Percentiles rank a stretch among this genome's conserved stretches.
phyloP scores from a whole-genome alignment of 2,113 vertebrate genomes.

The Cynocephalus volans region DNA sequence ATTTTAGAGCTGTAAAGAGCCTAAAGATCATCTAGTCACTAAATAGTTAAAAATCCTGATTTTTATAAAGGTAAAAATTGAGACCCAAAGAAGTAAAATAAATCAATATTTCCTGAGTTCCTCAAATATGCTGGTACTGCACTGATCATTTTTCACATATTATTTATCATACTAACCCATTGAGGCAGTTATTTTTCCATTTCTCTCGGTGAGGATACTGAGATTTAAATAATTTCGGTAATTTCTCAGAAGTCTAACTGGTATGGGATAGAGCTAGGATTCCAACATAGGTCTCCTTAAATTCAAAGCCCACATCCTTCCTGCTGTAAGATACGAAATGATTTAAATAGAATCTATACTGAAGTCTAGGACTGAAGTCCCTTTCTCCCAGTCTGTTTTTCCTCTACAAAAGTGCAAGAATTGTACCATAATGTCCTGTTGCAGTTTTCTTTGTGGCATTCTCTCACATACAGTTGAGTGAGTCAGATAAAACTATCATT shows the following conservation, averaged over 20 bases:
- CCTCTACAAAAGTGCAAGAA: background rate
- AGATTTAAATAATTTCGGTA: background rate
- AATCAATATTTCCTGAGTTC: background rate
- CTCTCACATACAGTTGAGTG: background rate
- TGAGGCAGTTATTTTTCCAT: background rate
- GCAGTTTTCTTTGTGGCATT: background rate
- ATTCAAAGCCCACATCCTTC: conserved; percentile 34
- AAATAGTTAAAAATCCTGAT: background rate
- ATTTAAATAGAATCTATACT: background rate
- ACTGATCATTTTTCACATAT: background rate
- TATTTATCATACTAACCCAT: background rate
- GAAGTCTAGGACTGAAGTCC: background rate
- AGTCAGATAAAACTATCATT: background rate
- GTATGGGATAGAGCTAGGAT: background rate
- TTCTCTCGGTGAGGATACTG: background rate
- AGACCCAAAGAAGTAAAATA: background rate
- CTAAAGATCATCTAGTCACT: background rate
- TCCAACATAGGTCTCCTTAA: background rate
- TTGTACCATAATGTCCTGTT: background rate
- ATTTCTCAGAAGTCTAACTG: background rate
- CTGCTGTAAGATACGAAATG: background rate
- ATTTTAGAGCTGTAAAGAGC: background rate
- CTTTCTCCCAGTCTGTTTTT: background rate
- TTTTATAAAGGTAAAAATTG: background rate
- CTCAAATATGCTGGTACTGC: background rate